Evolutionary conservation across 2,797 vertebrate genomes (phyloP).

Genomic region (Gallinago nigripennis): DNA sequence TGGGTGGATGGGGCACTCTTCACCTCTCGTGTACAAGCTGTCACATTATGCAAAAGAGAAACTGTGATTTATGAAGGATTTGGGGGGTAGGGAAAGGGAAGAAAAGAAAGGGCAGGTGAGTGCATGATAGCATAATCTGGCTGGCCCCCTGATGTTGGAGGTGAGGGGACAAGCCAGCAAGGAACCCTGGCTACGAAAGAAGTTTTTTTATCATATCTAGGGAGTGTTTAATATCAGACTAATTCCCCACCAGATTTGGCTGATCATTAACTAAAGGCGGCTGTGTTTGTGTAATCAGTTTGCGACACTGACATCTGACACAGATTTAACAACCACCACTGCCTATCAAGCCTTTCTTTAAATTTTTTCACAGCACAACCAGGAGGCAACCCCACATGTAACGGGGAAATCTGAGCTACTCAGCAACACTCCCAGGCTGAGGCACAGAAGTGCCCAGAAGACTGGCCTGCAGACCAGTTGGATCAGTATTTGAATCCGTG

Average conservation of each 20-base stretch:
- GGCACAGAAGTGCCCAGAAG: neutral
- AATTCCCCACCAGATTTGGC: neutral
- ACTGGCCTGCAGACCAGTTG: neutral
- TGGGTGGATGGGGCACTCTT: neutral
- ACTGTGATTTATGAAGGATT: neutral
- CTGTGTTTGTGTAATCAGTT: neutral
- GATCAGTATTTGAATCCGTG: neutral
- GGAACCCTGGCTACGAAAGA: neutral
- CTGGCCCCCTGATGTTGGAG: neutral
- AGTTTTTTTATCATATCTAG: neutral
- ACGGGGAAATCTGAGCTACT: neutral
- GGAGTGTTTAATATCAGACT: neutral
- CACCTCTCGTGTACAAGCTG: neutral
- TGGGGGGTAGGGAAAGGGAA: neutral
- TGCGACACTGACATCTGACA: neutral
- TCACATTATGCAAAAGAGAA: neutral
- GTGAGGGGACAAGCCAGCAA: neutral
- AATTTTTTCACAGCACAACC: neutral
- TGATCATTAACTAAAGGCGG: slow-evolving; percentile 32
- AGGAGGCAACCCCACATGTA: neutral
- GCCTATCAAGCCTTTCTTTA: neutral
- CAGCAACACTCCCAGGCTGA: neutral
- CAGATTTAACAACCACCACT: neutral
- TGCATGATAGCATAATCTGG: neutral
- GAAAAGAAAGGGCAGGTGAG: neutral